A percentile compares a stretch with the other conserved stretches of the same genome.
Evolutionary conservation across 1,140 invertebrate genomes (phyloP).

Genomic region (Coptotermes formosanus): DNA sequence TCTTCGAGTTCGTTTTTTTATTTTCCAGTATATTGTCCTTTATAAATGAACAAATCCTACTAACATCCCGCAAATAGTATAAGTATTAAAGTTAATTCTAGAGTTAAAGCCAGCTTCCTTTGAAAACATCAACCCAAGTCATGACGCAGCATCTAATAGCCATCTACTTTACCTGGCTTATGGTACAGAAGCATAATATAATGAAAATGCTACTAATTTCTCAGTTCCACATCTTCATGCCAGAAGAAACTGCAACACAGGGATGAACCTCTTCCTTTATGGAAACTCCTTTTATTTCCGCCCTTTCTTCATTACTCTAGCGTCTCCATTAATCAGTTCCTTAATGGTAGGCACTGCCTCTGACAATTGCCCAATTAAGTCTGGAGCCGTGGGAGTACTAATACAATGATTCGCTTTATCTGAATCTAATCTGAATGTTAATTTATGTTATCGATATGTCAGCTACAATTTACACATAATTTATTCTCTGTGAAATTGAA

Average conservation of each 20-base stretch:
- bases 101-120: too few relatives aligned
- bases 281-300: not conserved
- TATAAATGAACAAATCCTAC: too few relatives aligned
- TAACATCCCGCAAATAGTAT: too few relatives aligned
- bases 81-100: too few relatives aligned
- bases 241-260: not conserved
- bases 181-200: too few relatives aligned
- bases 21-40: too few relatives aligned
- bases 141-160: too few relatives aligned
- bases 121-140: too few relatives aligned
- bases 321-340: not conserved
- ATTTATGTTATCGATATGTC: constrained; percentile 10
- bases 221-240: too few relatives aligned
- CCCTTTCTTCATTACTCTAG: not conserved
- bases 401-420: not conserved
- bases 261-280: not conserved
- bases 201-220: too few relatives aligned
- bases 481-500: not conserved
- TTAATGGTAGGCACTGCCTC: not conserved
- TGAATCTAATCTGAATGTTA: not conserved
- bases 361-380: constrained; percentile 10
- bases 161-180: too few relatives aligned
- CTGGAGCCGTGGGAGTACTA: not conserved
- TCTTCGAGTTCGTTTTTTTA: too few relatives aligned
- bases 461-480: not conserved